phyloP scores from a whole-genome alignment of 2,113 vertebrate genomes.

The Murina feae region DNA sequence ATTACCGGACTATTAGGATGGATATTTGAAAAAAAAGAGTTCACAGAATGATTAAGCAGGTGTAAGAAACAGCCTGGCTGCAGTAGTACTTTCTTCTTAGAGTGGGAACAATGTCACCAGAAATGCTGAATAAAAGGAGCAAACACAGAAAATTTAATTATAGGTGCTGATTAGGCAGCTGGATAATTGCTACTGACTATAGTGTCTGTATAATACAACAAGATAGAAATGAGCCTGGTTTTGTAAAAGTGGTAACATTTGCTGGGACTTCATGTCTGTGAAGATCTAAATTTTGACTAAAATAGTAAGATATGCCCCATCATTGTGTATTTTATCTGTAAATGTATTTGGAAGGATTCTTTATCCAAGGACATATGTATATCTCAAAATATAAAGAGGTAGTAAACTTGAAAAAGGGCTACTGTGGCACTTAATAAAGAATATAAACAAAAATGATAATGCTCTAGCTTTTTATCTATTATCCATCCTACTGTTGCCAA shows the following conservation, averaged over 20 bases:
- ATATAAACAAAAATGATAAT: background rate
- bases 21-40: background rate
- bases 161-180: constrained; percentile 51
- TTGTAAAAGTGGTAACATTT: constrained; percentile 6
- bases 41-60: constrained; percentile 5
- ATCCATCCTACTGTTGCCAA: background rate
- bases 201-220: background rate
- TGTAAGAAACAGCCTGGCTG: background rate
- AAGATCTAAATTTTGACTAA: background rate
- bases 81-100: background rate
- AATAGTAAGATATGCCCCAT: background rate
- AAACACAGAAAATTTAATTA: constrained; percentile 54
- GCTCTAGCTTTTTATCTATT: background rate
- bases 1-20: background rate
- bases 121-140: constrained; percentile 29
- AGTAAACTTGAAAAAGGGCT: background rate
- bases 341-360: background rate
- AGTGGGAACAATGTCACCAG: background rate
- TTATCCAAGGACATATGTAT: background rate
- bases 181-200: constrained; percentile 42
- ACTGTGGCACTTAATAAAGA: background rate
- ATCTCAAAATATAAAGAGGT: background rate
- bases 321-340: background rate
- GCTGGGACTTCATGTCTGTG: background rate
- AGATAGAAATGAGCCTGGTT: constrained; percentile 11